Base-by-base conservation (phyloP, 1,140 invertebrate species). In the Tetramorium alpestre region DNA sequence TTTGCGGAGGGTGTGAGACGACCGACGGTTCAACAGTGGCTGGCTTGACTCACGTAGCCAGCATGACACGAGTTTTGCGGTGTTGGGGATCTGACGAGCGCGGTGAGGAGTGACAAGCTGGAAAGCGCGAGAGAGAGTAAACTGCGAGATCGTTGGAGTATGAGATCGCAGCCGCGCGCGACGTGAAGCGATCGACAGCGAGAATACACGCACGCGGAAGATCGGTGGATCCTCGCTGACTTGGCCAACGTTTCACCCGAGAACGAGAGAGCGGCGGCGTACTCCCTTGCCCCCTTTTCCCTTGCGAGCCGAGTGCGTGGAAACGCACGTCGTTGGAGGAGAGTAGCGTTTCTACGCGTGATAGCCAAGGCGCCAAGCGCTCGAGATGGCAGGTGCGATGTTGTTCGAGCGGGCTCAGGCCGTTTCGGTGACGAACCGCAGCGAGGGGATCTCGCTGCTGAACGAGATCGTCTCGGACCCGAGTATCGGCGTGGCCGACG, bases 371-470 rank as follows among this genome's bases (percentile, higher is more conserved):
- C 64, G 38, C 25, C 7, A 58, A 62, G 58, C 51, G 69, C 11
- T 47, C 28, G 82, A 93, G 90, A 98, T 98, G 98, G 98, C 97
- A 94, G 97, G 97, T 96, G 98, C 98, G 92, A 98, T 97, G 97
- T 96, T 98, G 96, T 98, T 98, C 93, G 98, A 98, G 95, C 96
- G 97, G 93, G 96, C 97, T 92, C 97, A 97, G 95, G 96, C 97
- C 70, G 96, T 97, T 77, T 96, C 96, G 85, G 96, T 96, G 87
- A 96, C 96, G 82, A 97, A 97, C 95, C 96, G 96, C 90, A 97
- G 97, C 94, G 97, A 98, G 93, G 96, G 96, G 90, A 96, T 97
- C 91, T 96, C 96, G 89, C 95, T 97, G 85, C 95, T 97, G 56
- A 97, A 97, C 93, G 97, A 97, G 95, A 97, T 97, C 88, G 96